Evolutionary conservation across 2,888 invertebrate species (phyloP), one percentile per base, ranked within the genome.

Genomic region (Agapetus fuscipes): DNA sequence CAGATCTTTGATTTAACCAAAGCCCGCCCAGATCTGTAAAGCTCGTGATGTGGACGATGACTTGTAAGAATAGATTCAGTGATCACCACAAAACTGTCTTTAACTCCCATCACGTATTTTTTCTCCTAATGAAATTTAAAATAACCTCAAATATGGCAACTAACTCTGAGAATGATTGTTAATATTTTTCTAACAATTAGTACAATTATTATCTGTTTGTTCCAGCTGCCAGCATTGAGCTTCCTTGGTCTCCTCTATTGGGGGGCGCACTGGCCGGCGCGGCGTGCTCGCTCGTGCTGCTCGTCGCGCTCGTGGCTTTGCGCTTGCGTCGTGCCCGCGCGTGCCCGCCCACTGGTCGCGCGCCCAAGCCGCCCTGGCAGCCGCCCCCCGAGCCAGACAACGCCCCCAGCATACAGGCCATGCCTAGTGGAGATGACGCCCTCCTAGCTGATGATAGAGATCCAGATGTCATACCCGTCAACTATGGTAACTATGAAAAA

Each of bases 391-490:
- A 14, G 39, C 39, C 13, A 37, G 34, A n/a, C 24, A 28, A 5
- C 16, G 30, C 30, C 5, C 16, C 39, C 33, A 14, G 25, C 37
- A 4, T 35, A 39, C 5, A 28, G 29, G 17, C 14, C 28, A 17
- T 26, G 12, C 13, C 36, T 9, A n/a, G n/a, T n/a, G n/a, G n/a
- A n/a, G n/a, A n/a, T n/a, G n/a, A n/a, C n/a, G n/a, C n/a, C n/a
- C n/a, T n/a, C n/a, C n/a, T n/a, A n/a, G 31, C 32, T 7, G 73
- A 76, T 51, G 77, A 77, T 53, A 69, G 72, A 52, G 82, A 83
- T 63, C 82, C 82, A 13, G 82, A 83, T 59, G 76, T 82, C 45
- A 82, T 83, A 58, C 82, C 82, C 48, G 80, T 79, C 46, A 80
- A 81, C 68, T 80, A 78, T 53, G 80, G 81, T 80, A 64, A 66